phyloP scores from a whole-genome alignment of 1,140 invertebrate genomes.

The Cherax destructor region DNA sequence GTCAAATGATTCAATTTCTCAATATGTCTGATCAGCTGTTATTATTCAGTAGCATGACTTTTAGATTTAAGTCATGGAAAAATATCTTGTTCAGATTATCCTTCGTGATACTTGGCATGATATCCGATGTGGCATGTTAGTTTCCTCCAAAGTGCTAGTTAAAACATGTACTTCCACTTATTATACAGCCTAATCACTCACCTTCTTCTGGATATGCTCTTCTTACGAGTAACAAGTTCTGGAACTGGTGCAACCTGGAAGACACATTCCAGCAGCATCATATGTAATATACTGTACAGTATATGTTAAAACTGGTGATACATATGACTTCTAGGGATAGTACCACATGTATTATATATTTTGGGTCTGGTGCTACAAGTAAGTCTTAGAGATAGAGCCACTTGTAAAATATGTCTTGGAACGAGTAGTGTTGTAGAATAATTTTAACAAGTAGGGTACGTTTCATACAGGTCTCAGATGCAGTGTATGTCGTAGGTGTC shows the following conservation, averaged over 20 bases:
- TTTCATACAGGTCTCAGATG: not conserved
- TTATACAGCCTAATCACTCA: too few relatives aligned
- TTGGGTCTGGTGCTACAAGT: too few relatives aligned
- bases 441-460: not conserved
- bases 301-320: not conserved
- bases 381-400: too few relatives aligned
- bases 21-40: not conserved
- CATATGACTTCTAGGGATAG: not conserved
- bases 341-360: not conserved
- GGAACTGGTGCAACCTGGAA: too few relatives aligned
- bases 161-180: not conserved
- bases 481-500: not conserved
- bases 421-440: not conserved
- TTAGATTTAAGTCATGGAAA: not conserved
- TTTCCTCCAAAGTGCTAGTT: not conserved
- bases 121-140: not conserved
- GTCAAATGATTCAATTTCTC: not conserved
- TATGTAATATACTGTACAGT: not conserved
- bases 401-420: not conserved
- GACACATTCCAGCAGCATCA: too few relatives aligned
- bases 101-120: not conserved
- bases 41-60: not conserved
- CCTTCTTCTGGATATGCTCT: too few relatives aligned
- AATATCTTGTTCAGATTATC: not conserved
- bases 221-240: too few relatives aligned